These are phyloP conservation scores for Dryocosmus kuriphilus DNA, from an alignment of 2,888 invertebrate species.

Conservation along the genomic window DNA sequence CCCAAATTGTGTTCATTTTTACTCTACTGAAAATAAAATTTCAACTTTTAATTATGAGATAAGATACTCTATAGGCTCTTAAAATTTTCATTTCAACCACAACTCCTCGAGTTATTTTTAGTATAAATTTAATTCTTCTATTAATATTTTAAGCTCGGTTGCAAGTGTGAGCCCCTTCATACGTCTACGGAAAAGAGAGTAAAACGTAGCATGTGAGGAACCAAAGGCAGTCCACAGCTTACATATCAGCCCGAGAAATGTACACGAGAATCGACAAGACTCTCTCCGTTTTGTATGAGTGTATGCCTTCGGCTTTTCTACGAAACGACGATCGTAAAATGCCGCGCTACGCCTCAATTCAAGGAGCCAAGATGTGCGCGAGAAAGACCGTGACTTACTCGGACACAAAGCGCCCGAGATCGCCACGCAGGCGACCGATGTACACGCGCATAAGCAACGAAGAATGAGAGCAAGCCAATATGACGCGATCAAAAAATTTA, in stretches of 20 bases:
- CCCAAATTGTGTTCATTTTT: no score
- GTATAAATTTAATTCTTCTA: background rate
- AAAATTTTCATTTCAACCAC: no score
- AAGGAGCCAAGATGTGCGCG: background rate
- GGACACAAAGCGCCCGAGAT: background rate
- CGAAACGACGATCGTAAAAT: no score
- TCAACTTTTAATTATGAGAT: no score
- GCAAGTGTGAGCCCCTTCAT: background rate
- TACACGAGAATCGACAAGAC: no score
- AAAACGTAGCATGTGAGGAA: no score
- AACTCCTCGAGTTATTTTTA: no score
- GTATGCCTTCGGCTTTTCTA: background rate
- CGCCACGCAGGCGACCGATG: background rate
- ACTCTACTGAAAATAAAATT: no score
- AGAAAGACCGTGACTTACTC: constrained; percentile 13
- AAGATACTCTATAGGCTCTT: no score
- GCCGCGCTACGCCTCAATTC: background rate
- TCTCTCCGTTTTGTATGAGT: constrained; percentile 26
- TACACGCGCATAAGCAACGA: background rate
- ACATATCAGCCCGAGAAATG: constrained; percentile 1
- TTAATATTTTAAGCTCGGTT: background rate
- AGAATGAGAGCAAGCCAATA: background rate
- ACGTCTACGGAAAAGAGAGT: no score
- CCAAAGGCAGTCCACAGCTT: constrained; percentile 4
- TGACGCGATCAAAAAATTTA: no score